These are phyloP conservation scores for Dermochelys coriacea DNA, from an alignment of 2,797 vertebrate genomes.

Conservation along the genomic window DNA sequence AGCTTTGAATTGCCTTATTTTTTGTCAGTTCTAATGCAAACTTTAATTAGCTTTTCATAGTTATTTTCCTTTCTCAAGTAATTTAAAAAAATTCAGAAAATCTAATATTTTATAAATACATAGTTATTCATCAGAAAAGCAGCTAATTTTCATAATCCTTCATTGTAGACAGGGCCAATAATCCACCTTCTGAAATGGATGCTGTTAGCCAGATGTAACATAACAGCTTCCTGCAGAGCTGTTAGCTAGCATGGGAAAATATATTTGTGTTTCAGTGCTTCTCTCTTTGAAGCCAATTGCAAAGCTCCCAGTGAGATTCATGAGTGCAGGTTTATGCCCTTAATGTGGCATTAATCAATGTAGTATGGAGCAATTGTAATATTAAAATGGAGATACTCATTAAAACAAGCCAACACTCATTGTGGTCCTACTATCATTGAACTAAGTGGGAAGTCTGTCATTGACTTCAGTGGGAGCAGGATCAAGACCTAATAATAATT, in stretches of 20 bases:
- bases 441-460: not conserved
- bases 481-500: not conserved
- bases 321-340: not conserved
- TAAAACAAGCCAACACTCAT: not conserved
- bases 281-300: not conserved
- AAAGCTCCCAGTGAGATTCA: not conserved
- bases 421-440: not conserved
- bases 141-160: not conserved
- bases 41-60: not conserved
- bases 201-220: not conserved
- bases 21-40: not conserved
- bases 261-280: not conserved
- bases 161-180: not conserved
- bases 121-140: not conserved
- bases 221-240: not conserved
- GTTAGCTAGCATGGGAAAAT: not conserved
- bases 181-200: not conserved
- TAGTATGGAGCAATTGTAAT: fast-evolving
- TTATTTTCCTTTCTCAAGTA: not conserved
- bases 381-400: not conserved
- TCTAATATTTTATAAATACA: not conserved
- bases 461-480: not conserved
- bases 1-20: conserved; percentile 4
- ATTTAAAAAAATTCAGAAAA: not conserved
- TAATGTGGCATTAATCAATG: not conserved